Evolutionary conservation across 2,113 vertebrate genomes (phyloP), one percentile per base, ranked within the genome.

Genomic region (Zosterops lateralis): DNA sequence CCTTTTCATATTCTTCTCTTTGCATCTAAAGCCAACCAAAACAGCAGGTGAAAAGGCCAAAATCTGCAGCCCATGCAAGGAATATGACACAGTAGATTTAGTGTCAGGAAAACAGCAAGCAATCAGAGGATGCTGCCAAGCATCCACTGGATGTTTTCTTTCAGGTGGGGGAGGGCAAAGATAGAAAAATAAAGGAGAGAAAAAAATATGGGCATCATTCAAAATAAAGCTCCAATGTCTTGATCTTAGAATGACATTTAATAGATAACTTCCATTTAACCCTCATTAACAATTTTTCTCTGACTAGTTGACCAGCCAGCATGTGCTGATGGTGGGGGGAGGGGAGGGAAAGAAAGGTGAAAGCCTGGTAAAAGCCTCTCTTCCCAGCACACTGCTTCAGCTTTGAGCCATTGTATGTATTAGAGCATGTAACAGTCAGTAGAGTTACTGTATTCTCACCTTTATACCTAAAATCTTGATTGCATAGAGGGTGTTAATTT

Each of bases 281-380:
- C 97, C 96, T 97, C 97, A 97, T 98, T 97, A 98, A 97, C 97
- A 97, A 97, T 98, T 98, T 97, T 95, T 97, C 96, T 95, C 96
- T 96, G 96, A 98, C 97, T 97, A 96, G 96, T 97, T 98, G 96
- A 95, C 95, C 97, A 97, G 94, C 83, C 93, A 96, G 73, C 29
- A 44, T 70, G 48, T 57, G 56, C 80, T 78, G 88, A 68, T 58
- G 79, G 21, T 36, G 70, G 72, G 40, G 73, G 72, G 76, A 50
- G 71, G 92, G 85, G 75, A 88, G 17, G 28, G 22, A 85, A n/a
- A 84, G 64, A 84, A 92, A 92, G 89, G 90, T 95, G 94, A 90
- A 94, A 96, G 91, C 81, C 84, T 91, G 85, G 50, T 77, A 34
- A 87, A 88, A 89, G 77, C 92, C 93, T 94, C 83, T 95, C 67